Evolutionary conservation across 2,888 invertebrate genomes (phyloP).

Genomic region (Notodonta ziczac): DNA sequence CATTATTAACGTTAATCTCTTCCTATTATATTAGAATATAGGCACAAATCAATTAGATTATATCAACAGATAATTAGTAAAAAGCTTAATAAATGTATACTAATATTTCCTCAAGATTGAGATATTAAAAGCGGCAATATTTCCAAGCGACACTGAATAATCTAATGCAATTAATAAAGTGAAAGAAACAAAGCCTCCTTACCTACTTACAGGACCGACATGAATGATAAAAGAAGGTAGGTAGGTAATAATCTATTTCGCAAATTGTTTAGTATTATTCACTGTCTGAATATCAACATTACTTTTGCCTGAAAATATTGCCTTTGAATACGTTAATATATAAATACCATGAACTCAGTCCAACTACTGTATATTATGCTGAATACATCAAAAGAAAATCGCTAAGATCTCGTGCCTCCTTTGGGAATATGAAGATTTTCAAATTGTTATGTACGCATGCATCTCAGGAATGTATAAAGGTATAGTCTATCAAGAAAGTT

Average conservation of each 20-base stretch:
- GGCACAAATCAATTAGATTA: no score
- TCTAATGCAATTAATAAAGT: slow-evolving; percentile 35
- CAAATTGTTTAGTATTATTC: slow-evolving; percentile 10
- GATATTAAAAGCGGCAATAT: slow-evolving; percentile 39
- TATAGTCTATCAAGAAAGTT: no score
- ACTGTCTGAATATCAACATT: slow-evolving; percentile 8
- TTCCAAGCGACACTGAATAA: slow-evolving; percentile 40
- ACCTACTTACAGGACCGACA: slow-evolving; percentile 14
- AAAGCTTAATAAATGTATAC: slow-evolving; percentile 16
- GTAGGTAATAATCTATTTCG: slow-evolving; percentile 17
- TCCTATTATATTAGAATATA: no score
- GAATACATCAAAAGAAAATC: no score
- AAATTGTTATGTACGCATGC: no score
- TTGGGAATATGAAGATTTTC: no score
- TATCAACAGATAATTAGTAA: slow-evolving; percentile 4
- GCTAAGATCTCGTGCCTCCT: no score
- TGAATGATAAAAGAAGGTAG: slow-evolving; percentile 21
- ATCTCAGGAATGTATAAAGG: no score
- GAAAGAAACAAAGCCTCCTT: slow-evolving; percentile 28
- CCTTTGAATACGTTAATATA: no score
- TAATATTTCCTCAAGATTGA: slow-evolving; percentile 25
- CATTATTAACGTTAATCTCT: no score
- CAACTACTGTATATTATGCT: no score
- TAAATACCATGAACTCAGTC: no score
- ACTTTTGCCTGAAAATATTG: not conserved